Conservation (phyloP, 2,113 vertebrate species). For the Hippocampus abdominalis region DNA sequence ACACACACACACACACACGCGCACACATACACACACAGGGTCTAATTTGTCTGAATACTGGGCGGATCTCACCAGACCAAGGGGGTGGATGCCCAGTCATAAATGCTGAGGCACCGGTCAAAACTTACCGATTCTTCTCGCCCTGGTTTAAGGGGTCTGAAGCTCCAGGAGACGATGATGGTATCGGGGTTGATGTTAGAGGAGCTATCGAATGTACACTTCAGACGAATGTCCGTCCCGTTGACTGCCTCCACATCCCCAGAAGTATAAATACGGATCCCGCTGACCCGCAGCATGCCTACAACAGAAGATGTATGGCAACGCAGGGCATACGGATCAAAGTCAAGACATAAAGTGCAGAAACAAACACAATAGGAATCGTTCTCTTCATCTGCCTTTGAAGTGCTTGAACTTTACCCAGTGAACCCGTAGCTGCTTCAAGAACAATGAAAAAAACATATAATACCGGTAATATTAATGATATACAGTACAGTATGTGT, state of each 20-base stretch:
- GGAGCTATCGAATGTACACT: constrained; percentile 84
- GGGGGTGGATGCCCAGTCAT: constrained; percentile 10
- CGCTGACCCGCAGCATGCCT: constrained; percentile 69
- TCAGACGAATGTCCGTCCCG: constrained; percentile 84
- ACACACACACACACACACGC: background rate
- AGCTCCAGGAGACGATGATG: constrained; percentile 82
- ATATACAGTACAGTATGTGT: background rate
- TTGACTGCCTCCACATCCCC: constrained; percentile 82
- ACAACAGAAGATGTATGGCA: constrained; percentile 12
- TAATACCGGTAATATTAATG: too few species aligned
- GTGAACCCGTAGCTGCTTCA: constrained; percentile 32
- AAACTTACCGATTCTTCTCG: constrained; percentile 79
- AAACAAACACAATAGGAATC: constrained; percentile 9
- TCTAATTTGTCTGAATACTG: background rate
- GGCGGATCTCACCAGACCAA: background rate
- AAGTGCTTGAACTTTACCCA: constrained; percentile 24
- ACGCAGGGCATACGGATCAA: background rate
- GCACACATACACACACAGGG: background rate
- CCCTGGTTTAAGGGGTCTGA: constrained; percentile 76
- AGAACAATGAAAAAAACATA: background rate
- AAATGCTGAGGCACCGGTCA: background rate
- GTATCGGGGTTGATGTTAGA: constrained; percentile 58
- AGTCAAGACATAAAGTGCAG: constrained; percentile 8
- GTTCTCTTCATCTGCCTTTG: constrained; percentile 12
- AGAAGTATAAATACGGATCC: constrained; percentile 80